Evolutionary conservation across 2,888 invertebrate species (phyloP).

Genomic region (Cyaniris semiargus): DNA sequence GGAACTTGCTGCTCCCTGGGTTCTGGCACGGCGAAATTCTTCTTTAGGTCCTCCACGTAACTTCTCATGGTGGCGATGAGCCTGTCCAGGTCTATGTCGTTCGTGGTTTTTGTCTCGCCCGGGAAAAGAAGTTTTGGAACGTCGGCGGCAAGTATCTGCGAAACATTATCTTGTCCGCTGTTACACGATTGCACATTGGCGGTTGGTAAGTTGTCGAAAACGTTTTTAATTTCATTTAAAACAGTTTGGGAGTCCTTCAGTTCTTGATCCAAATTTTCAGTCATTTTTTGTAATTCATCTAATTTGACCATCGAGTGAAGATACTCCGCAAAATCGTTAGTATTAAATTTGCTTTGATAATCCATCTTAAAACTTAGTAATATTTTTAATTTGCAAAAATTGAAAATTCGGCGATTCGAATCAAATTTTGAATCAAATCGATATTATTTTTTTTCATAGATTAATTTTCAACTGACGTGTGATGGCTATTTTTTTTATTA

Average conservation of each 20-base stretch:
- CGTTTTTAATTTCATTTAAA: conserved; percentile 61
- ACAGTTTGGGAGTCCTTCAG: conserved; percentile 62
- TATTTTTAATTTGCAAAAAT: neutral
- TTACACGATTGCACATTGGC: conserved; percentile 39
- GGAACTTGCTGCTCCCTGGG: conserved; percentile 40
- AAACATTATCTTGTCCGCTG: conserved; percentile 55
- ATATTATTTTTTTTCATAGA: too few species aligned
- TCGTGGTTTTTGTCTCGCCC: conserved; percentile 56
- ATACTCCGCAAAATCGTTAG: conserved; percentile 55
- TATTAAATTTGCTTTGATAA: conserved; percentile 47
- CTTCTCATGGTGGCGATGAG: conserved; percentile 59
- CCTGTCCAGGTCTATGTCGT: conserved; percentile 57
- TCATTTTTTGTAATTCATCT: conserved; percentile 63
- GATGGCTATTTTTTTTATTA: too few species aligned
- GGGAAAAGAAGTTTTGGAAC: conserved; percentile 60
- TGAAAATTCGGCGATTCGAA: neutral
- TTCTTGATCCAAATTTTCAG: conserved; percentile 60
- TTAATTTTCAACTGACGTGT: too few species aligned
- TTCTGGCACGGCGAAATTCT: conserved; percentile 47
- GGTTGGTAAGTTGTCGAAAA: conserved; percentile 55
- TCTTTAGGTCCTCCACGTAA: conserved; percentile 62
- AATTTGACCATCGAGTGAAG: conserved; percentile 59
- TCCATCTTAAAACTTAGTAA: conserved; percentile 30
- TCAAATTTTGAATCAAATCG: neutral
- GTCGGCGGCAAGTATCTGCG: conserved; percentile 56